Percentiles rank a stretch among this genome's conserved stretches.
These are phyloP conservation scores for Ormyrus rosae DNA, from an alignment of 2,888 invertebrate species.

Conservation along the genomic window DNA sequence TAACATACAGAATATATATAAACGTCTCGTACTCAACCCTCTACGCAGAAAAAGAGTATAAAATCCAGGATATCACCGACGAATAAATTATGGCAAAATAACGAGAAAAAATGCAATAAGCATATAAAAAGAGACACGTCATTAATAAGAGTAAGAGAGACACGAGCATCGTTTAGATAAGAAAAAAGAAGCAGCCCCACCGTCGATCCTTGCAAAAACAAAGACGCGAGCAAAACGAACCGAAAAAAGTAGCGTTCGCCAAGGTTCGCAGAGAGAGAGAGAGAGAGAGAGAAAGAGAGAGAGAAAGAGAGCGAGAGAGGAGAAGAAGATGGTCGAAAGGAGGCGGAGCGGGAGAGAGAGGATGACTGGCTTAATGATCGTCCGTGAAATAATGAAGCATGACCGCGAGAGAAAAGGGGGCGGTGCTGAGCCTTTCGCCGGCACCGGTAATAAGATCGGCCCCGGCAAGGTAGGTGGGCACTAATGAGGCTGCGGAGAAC, in stretches of 20 bases:
- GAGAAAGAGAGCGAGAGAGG: conserved; percentile 33
- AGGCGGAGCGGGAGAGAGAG: conserved; percentile 61
- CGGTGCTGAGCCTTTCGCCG: conserved; percentile 60
- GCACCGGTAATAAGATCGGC: conserved; percentile 52
- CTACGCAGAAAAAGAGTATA: conserved; percentile 7
- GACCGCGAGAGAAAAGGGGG: conserved; percentile 66
- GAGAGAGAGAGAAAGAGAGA: conserved; percentile 9
- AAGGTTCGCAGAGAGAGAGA: background rate
- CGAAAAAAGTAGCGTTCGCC: background rate
- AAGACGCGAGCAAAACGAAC: background rate
- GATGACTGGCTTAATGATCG: conserved; percentile 71
- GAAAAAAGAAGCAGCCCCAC: conserved; percentile 49
- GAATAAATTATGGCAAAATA: conserved; percentile 51
- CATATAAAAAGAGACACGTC: conserved; percentile 36
- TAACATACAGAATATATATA: conserved; percentile 1
- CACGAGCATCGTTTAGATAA: conserved; percentile 56
- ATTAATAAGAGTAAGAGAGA: conserved; percentile 54
- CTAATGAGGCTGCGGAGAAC: conserved; percentile 52
- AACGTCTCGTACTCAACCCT: background rate
- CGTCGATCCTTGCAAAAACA: background rate
- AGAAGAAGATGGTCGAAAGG: conserved; percentile 51
- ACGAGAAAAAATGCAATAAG: conserved; percentile 32
- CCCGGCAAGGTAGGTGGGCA: conserved; percentile 57
- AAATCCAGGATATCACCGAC: conserved; percentile 29
- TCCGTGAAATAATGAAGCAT: conserved; percentile 72